Evolutionary conservation across 53 echinoderm and acorn worm genomes (phyloP), one percentile per base, ranked within the genome.

Genomic region (Temnopleurus reevesii): DNA sequence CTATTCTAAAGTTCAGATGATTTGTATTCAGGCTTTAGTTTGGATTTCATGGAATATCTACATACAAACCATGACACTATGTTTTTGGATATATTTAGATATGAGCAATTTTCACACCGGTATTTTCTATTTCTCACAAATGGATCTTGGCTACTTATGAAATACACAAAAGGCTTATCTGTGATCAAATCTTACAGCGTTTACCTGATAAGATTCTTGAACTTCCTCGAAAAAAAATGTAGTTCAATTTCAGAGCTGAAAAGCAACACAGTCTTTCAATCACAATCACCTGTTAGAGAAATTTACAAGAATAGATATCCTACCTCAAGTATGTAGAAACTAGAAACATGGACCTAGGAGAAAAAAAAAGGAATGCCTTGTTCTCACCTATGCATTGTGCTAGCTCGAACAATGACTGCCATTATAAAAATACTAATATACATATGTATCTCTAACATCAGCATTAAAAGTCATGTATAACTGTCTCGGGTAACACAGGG

Each of bases 271-370:
- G 41, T 43, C 38, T 71, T 23, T 41, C 71, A 41, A 71, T 71
- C 21, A 43, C 36, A 41, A 71, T 71, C 38, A 71, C 71, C 71
- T 71, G 71, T n/a, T 38, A 71, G 36, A 71, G 71, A 41, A 71
- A 41, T 38, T 38, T 41, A 71, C 41, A 43, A 71, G 41, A 71
- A 71, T 71, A 71, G 71, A 71, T 71, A 41, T 71, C 41, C 43
- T 41, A 41, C 17, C 41, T 43, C 0, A 41, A 38, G 41, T 71
- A 21, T 43, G 43, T 71, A 41, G 71, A 71, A 38, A 71, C 71
- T n/a, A n/a, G n/a, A n/a, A 71, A 41, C 43, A 43, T 5, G 41
- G n/a, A 36, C 21, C 15, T n/a, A 43, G 41, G 36, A 7, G 43
- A 18, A 36, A 21, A 65, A 65, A 38, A 27, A 71, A 41, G 41